Conservation (phyloP, 2,888 invertebrate genomes). For the Agonopterix alstromeriana region DNA sequence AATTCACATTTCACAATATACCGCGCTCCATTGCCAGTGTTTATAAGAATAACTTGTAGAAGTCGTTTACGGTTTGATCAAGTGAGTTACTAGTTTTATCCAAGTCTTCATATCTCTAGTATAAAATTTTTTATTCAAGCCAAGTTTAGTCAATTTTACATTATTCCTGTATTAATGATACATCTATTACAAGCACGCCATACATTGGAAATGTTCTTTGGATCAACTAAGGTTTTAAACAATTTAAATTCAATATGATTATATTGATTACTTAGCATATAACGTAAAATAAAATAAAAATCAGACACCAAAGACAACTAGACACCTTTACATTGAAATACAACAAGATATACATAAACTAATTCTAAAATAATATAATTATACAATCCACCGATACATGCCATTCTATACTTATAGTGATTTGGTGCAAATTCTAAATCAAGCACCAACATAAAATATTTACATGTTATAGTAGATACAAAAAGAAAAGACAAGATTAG, state of each 20-base stretch:
- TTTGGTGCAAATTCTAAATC: slow-evolving; percentile 31
- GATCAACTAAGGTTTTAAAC: too few relatives aligned
- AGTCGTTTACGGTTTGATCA: too few relatives aligned
- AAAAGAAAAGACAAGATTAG: slow-evolving; percentile 35
- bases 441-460: slow-evolving; percentile 51
- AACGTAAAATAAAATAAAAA: not conserved
- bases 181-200: too few relatives aligned
- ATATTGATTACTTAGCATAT: not conserved
- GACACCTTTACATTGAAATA: slow-evolving; percentile 11
- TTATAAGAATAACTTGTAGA: too few relatives aligned
- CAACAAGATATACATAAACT: slow-evolving; percentile 32
- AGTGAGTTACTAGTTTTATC: too few relatives aligned
- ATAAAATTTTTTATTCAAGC: too few relatives aligned
- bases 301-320: not conserved
- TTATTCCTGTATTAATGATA: too few relatives aligned
- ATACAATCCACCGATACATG: not conserved
- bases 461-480: slow-evolving; percentile 11
- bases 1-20: not conserved
- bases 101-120: too few relatives aligned
- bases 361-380: not conserved
- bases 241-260: too few relatives aligned
- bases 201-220: too few relatives aligned
- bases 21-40: not conserved
- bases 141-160: too few relatives aligned
- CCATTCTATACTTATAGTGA: not conserved